Percentiles rank a stretch among this genome's conserved stretches.
Evolutionary conservation across 64 coral and sea anemone species (phyloP).

Genomic region (Dendronephthya gigantea): DNA sequence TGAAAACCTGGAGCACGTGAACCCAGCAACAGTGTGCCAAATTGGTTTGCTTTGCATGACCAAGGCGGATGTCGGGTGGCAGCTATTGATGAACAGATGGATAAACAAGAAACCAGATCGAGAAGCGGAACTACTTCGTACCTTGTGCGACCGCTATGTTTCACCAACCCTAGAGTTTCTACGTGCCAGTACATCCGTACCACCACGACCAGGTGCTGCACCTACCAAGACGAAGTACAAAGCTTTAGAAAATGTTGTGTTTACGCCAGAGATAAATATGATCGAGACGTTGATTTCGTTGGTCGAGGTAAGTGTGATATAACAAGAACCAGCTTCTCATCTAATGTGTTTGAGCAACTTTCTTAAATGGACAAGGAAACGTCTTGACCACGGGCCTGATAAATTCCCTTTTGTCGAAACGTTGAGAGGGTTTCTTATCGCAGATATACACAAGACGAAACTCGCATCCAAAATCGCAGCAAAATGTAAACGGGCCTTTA

Average conservation of each 20-base stretch:
- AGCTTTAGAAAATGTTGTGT: constrained; percentile 58
- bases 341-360: too few relatives aligned
- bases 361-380: too few relatives aligned
- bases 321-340: too few relatives aligned
- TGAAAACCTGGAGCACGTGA: constrained; percentile 66
- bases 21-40: constrained; percentile 62
- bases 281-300: constrained; percentile 69
- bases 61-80: constrained; percentile 76
- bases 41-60: constrained; percentile 73
- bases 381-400: too few relatives aligned
- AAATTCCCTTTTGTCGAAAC: too few relatives aligned
- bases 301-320: constrained; percentile 55
- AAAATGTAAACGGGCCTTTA: too few relatives aligned
- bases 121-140: constrained; percentile 58
- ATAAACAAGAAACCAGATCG: constrained; percentile 59
- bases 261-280: constrained; percentile 74
- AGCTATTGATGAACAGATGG: constrained; percentile 78
- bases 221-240: constrained; percentile 70
- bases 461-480: too few relatives aligned
- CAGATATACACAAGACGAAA: too few relatives aligned
- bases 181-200: constrained; percentile 57
- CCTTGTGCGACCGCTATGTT: constrained; percentile 86
- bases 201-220: constrained; percentile 54
- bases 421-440: too few relatives aligned
- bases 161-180: constrained; percentile 65